These are phyloP conservation scores for Microcebus ravelobensis DNA, from an alignment of 2,113 vertebrate species.

Conservation along the genomic window DNA sequence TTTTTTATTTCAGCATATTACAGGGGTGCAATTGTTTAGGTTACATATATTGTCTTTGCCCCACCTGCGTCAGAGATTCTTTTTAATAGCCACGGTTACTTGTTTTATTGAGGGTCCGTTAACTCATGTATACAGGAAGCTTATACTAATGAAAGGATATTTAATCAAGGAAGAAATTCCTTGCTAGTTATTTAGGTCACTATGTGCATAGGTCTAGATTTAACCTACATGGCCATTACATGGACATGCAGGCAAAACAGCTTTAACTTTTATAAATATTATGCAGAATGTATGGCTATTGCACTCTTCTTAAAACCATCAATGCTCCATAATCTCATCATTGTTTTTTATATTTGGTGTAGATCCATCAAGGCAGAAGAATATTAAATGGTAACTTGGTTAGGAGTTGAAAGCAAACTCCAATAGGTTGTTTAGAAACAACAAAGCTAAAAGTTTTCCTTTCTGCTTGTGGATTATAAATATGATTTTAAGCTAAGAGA, in stretches of 20 bases:
- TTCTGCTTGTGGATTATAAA: not conserved
- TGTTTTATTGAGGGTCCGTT: not conserved
- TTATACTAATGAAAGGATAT: not conserved
- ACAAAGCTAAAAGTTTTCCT: not conserved
- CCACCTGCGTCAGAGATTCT: not conserved
- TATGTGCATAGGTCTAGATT: not conserved
- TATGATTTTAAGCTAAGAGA: not conserved
- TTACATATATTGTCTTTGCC: no score
- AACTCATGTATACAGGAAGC: not conserved
- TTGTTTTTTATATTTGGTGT: not conserved
- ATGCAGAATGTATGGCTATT: not conserved
- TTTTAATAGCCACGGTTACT: not conserved
- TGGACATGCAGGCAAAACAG: not conserved
- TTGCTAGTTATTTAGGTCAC: not conserved
- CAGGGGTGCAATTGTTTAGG: no score
- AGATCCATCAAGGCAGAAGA: not conserved
- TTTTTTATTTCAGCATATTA: no score
- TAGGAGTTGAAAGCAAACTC: not conserved
- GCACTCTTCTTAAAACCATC: not conserved
- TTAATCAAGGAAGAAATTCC: not conserved
- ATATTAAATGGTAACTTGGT: slow-evolving; percentile 2
- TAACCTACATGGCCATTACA: not conserved
- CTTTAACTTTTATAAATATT: not conserved
- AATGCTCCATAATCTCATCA: not conserved
- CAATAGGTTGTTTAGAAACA: slow-evolving; percentile 9